Conservation (phyloP, 2,888 invertebrate genomes). For the Magallana nippona region DNA sequence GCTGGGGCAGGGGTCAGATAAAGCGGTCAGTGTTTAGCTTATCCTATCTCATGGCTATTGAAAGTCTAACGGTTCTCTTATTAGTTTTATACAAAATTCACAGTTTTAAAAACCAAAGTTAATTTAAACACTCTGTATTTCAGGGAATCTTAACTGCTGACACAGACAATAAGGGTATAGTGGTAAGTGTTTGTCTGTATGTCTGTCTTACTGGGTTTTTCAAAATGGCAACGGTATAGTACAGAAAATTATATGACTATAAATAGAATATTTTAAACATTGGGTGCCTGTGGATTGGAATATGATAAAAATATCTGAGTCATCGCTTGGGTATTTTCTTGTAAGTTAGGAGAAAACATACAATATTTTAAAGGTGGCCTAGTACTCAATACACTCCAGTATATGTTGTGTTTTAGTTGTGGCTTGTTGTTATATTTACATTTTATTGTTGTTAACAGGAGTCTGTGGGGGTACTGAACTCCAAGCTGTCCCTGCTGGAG, state of each 20-base stretch:
- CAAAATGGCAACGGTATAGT: too few species aligned
- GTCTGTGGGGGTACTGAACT: constrained; percentile 88
- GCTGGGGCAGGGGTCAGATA: constrained; percentile 91
- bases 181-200: constrained; percentile 64
- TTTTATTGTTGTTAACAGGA: constrained; percentile 81
- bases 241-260: too few species aligned
- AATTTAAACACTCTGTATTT: constrained; percentile 18
- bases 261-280: too few species aligned
- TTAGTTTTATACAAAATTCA: neutral
- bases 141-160: constrained; percentile 72
- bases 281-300: too few species aligned
- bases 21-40: constrained; percentile 81
- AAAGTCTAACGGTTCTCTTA: neutral
- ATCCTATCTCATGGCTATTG: neutral
- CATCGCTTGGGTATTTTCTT: too few species aligned
- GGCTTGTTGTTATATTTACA: too few species aligned
- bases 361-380: too few species aligned
- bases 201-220: neutral
- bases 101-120: too few species aligned
- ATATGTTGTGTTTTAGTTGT: too few species aligned
- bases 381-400: too few species aligned
- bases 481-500: constrained; percentile 90
- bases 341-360: too few species aligned
- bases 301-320: too few species aligned
- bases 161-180: constrained; percentile 71